Evolutionary conservation across 2,113 vertebrate genomes (phyloP).

Genomic region (Mixornis gularis): DNA sequence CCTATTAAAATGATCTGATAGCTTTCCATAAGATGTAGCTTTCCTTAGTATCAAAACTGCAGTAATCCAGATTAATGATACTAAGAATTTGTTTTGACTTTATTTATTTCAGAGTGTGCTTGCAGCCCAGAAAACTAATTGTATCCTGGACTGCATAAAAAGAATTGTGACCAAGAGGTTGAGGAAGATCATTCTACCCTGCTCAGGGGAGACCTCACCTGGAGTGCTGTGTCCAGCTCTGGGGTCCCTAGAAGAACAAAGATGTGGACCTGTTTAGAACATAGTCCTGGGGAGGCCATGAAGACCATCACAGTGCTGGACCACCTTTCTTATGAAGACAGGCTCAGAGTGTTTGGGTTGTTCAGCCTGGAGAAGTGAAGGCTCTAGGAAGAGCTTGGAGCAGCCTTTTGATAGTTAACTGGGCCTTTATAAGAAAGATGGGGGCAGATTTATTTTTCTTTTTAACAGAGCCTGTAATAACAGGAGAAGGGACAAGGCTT

Average conservation of each 20-base stretch:
- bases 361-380: background rate
- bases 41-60: background rate
- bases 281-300: background rate
- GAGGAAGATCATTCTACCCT: background rate
- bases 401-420: background rate
- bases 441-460: background rate
- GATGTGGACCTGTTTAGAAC: accelerated
- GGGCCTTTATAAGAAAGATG: background rate
- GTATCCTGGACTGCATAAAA: background rate
- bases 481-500: background rate
- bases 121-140: background rate
- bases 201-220: background rate
- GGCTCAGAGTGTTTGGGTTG: background rate
- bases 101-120: background rate
- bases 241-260: background rate
- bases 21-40: background rate
- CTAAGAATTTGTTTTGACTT: background rate
- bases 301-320: background rate
- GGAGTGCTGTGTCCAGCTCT: background rate
- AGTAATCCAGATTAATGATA: background rate
- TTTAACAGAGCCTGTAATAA: background rate
- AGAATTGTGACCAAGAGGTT: no score
- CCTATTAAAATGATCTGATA: background rate
- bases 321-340: background rate
- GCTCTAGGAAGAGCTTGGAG: background rate